phyloP scores from a whole-genome alignment of 1,140 invertebrate genomes.

The Zaprionus camerounensis region DNA sequence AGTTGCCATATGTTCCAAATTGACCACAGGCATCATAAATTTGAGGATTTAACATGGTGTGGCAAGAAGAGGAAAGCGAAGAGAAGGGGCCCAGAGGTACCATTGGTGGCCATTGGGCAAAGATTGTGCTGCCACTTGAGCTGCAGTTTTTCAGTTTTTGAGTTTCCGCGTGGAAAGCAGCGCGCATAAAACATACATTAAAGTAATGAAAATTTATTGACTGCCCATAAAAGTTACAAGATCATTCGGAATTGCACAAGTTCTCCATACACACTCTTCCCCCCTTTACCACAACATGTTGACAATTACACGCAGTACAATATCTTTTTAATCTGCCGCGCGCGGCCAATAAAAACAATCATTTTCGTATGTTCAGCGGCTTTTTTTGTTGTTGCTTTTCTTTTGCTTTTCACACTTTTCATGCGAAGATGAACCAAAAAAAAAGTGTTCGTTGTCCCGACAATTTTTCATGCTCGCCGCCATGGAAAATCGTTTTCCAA shows the following conservation, averaged over 20 bases:
- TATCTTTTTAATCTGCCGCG: constrained; percentile 62
- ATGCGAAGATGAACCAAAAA: constrained; percentile 28
- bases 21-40: constrained; percentile 79
- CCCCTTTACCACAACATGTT: constrained; percentile 11
- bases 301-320: constrained; percentile 50
- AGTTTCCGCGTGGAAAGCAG: neutral
- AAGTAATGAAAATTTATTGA: constrained; percentile 81
- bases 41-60: constrained; percentile 70
- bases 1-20: constrained; percentile 73
- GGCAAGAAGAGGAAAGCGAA: neutral
- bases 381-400: constrained; percentile 54
- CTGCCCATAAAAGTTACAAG: constrained; percentile 69
- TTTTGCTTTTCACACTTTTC: constrained; percentile 15
- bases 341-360: constrained; percentile 59
- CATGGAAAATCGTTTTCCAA: constrained; percentile 81
- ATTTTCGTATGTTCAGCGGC: constrained; percentile 43
- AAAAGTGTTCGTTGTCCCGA: constrained; percentile 18
- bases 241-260: constrained; percentile 59
- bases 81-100: neutral
- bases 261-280: neutral
- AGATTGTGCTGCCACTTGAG: constrained; percentile 9
- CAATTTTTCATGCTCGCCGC: constrained; percentile 68
- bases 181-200: constrained; percentile 77
- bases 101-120: constrained; percentile 2
- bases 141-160: constrained; percentile 6